Evolutionary conservation across 1,140 invertebrate genomes (phyloP).

Genomic region (Zaprionus ghesquierei): DNA sequence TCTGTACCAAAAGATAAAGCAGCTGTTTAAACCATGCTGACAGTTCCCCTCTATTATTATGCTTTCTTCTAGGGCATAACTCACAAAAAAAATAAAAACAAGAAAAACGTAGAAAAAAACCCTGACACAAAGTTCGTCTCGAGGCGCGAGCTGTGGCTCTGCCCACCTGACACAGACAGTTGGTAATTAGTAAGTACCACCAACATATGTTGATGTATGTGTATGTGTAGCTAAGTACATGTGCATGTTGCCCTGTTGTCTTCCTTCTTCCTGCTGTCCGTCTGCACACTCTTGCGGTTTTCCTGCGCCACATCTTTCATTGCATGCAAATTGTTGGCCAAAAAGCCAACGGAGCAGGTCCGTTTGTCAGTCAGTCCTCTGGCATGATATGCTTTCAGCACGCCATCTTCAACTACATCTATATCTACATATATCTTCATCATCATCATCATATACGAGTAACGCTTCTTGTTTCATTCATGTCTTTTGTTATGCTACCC

Average conservation of each 20-base stretch:
- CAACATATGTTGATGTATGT: constrained; percentile 1
- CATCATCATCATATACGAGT: constrained; percentile 14
- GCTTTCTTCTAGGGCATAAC: neutral
- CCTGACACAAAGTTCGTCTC: neutral
- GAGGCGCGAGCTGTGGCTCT: neutral
- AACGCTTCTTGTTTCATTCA: constrained; percentile 52
- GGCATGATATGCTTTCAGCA: constrained; percentile 31
- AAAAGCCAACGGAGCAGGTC: constrained; percentile 36
- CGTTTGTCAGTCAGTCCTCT: neutral
- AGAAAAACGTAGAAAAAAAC: no score
- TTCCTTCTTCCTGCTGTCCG: constrained; percentile 67
- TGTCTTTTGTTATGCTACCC: constrained; percentile 45
- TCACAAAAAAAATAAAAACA: neutral
- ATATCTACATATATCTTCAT: constrained; percentile 38
- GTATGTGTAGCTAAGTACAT: constrained; percentile 5
- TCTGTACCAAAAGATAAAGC: neutral
- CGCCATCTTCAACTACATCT: constrained; percentile 28
- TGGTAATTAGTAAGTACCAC: constrained; percentile 37
- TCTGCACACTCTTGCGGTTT: constrained; percentile 53
- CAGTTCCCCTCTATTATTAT: neutral
- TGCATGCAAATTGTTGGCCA: constrained; percentile 63
- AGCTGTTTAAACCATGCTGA: neutral
- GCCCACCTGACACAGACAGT: constrained; percentile 30
- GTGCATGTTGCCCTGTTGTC: constrained; percentile 37
- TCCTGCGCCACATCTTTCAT: constrained; percentile 44